Evolutionary conservation across 2,113 vertebrate species (phyloP).

Genomic region (Anolis carolinensis): DNA sequence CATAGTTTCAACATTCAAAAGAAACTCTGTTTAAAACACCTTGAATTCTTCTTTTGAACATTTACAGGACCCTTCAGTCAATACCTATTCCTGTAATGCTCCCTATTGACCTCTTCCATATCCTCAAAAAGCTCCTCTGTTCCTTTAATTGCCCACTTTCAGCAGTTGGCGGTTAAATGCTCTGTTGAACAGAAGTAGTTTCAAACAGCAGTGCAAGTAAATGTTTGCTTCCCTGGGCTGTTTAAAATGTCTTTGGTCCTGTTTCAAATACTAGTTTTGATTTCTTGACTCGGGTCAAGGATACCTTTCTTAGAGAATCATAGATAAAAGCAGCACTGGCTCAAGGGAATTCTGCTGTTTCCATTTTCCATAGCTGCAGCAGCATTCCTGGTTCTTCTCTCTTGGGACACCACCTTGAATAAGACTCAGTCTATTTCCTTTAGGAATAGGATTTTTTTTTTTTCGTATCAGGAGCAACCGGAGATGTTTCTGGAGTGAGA

Average conservation of each 20-base stretch:
- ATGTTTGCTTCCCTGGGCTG: background rate
- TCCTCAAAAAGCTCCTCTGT: background rate
- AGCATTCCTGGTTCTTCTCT: background rate
- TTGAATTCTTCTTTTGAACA: background rate
- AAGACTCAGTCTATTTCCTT: background rate
- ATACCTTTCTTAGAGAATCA: background rate
- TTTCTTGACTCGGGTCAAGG: background rate
- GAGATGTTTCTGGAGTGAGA: too few species aligned
- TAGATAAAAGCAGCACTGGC: background rate
- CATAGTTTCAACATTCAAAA: background rate
- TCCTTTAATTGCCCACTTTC: constrained; percentile 19
- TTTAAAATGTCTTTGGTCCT: background rate
- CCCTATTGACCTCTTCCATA: constrained; percentile 3
- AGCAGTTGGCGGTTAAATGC: background rate
- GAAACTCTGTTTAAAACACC: too few species aligned
- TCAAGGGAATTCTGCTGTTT: background rate
- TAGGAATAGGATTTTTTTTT: background rate
- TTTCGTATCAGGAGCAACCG: too few species aligned
- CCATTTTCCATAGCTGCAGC: background rate
- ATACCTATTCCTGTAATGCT: background rate
- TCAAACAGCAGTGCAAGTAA: background rate
- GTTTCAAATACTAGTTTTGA: background rate
- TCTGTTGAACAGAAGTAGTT: constrained; percentile 9
- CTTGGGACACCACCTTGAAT: background rate
- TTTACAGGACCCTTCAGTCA: background rate